Evolutionary conservation across 2,888 invertebrate species (phyloP), one percentile per base, ranked within the genome.

Genomic region (Latheticus oryzae): DNA sequence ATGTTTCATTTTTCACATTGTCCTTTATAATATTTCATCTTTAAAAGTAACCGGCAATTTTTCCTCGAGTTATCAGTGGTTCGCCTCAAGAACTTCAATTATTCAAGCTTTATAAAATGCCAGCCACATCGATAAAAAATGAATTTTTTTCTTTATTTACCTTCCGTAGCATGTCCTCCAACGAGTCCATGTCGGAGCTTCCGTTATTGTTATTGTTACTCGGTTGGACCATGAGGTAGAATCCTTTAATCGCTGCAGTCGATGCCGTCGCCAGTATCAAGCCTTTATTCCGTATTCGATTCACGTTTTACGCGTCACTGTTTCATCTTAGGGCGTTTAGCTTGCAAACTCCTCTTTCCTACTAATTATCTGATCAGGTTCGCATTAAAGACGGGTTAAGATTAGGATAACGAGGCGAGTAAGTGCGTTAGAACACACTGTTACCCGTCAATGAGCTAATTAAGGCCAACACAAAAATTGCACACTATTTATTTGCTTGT

Each of bases 81-180:
- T 5, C 23, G 45, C 45, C 32, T 19, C 8, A 17, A 17, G 32
- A 17, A 8, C 7, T 12, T 23, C 33, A 33, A 47, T 47, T 47
- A 47, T 15, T 47, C 45, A 47, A 21, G 45, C 45, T 47, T 47
- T n/a, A n/a, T n/a, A 33, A 32, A 21, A 30, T 32, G 33, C 26
- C 43, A 43, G 19, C 9, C 26, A 21, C 26, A 13, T 15, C 15
- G 24, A 15, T 28, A 42, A 42, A 42, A 42, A 12, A 42, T 26
- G 28, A 28, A 9, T 15, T 8, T 17, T 15, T 7, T 19, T 35
- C 8, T 37, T 38, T 38, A 23, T 38, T 48, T 77, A 78, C 78
- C 78, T 78, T 78, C 77, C 78, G 76, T 68, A 78, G 70, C 78
- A 78, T 78, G 78, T 78, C 78, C 78, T 78, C 77, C 52, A 78